These are phyloP conservation scores for Morone chrysops DNA, from an alignment of 2,113 vertebrate species.

Conservation along the genomic window DNA sequence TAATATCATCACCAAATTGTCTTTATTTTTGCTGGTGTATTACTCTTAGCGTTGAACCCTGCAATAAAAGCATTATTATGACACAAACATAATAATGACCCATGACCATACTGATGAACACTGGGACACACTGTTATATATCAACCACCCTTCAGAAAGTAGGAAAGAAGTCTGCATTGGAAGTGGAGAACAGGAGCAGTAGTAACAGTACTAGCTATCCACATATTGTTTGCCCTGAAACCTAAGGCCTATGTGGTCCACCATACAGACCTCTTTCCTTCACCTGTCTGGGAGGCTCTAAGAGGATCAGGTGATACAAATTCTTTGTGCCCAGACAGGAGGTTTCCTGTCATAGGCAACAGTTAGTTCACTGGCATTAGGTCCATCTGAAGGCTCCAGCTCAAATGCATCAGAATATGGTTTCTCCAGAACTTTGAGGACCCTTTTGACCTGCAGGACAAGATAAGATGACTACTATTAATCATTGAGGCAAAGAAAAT, in stretches of 20 bases:
- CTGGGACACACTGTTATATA: conserved; percentile 19
- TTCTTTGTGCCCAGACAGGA: conserved; percentile 86
- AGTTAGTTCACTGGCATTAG: not conserved
- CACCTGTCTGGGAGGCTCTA: conserved; percentile 78
- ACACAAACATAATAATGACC: not conserved
- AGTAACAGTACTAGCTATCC: too few relatives aligned
- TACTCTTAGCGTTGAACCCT: not conserved
- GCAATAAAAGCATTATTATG: not conserved
- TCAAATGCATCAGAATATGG: conserved; percentile 52
- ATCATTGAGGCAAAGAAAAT: not conserved
- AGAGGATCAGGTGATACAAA: conserved; percentile 92
- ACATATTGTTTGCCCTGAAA: conserved; percentile 5
- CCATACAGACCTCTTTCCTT: conserved; percentile 10
- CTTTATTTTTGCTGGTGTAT: not conserved
- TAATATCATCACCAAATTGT: not conserved
- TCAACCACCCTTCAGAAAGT: conserved; percentile 5
- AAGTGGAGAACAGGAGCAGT: not conserved
- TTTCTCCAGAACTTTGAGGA: conserved; percentile 69
- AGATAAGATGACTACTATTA: not conserved
- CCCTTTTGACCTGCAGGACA: conserved; percentile 59
- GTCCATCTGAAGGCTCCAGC: conserved; percentile 19
- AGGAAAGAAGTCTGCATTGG: conserved; percentile 28
- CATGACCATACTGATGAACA: conserved; percentile 14
- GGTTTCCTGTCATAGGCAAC: conserved; percentile 85
- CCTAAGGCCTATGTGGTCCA: not conserved